These are phyloP conservation scores for Dermatophagoides farinae DNA, from an alignment of 1,140 invertebrate species.

Conservation along the genomic window DNA sequence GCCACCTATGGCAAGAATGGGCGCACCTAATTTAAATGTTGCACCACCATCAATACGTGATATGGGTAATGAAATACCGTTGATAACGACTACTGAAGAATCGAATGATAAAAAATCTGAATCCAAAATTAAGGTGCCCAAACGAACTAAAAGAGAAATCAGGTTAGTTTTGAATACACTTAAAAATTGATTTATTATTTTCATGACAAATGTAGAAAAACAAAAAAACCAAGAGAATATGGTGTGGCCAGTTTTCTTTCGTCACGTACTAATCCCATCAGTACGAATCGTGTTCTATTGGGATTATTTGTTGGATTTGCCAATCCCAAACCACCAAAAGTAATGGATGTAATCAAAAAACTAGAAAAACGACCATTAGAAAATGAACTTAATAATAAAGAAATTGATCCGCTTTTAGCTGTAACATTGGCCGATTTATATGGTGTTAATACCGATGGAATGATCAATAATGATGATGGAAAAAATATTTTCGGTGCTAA, in stretches of 20 bases:
- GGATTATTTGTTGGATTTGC: conserved; percentile 10
- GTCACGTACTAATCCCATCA: neutral
- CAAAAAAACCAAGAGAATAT: conserved; percentile 12
- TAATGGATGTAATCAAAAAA: neutral
- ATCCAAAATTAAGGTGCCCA: too few species aligned
- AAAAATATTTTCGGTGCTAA: conserved; percentile 4
- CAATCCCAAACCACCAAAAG: neutral
- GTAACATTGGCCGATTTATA: conserved; percentile 8
- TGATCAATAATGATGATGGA: neutral
- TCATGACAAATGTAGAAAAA: neutral
- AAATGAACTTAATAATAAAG: neutral
- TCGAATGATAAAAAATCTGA: too few species aligned
- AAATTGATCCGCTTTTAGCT: conserved; percentile 13
- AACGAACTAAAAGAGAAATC: neutral
- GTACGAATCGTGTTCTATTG: conserved; percentile 10
- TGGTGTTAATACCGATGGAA: neutral
- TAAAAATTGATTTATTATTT: neutral
- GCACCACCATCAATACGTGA: neutral
- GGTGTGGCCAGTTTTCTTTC: conserved; percentile 13
- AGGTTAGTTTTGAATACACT: neutral
- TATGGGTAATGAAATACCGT: neutral
- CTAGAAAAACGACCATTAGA: neutral
- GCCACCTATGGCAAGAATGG: too few species aligned
- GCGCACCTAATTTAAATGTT: neutral
- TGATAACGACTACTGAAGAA: too few species aligned